These are phyloP conservation scores for Bacillus rossius DNA, from an alignment of 1,140 invertebrate genomes.

Conservation along the genomic window DNA sequence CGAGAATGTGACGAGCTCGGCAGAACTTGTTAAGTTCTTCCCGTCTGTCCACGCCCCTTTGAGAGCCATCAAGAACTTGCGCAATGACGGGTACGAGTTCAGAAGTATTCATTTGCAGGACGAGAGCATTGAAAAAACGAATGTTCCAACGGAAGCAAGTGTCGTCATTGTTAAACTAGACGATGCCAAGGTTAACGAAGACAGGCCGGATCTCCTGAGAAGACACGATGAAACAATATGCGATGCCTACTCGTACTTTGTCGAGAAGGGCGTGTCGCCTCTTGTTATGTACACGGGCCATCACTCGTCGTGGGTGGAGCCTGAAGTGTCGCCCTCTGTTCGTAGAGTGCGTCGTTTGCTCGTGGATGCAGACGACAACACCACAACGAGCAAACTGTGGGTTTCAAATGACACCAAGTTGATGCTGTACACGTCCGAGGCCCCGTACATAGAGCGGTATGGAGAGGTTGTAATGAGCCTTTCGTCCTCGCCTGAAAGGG, in stretches of 20 bases:
- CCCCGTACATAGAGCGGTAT: too few species aligned
- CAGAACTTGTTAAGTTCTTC: conserved; percentile 22
- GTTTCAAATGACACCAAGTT: too few species aligned
- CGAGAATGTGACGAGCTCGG: conserved; percentile 21
- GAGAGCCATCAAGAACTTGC: conserved; percentile 22
- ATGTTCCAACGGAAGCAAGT: conserved; percentile 6
- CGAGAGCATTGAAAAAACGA: not conserved
- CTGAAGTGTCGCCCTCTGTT: conserved; percentile 7
- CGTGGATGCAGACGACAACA: too few species aligned
- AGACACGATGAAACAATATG: conserved; percentile 27
- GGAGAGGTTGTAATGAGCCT: too few species aligned
- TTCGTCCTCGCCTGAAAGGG: too few species aligned
- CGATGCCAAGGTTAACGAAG: conserved; percentile 27
- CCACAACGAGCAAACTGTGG: too few species aligned
- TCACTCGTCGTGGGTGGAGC: conserved; percentile 29
- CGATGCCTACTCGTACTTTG: conserved; percentile 19
- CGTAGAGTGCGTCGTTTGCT: too few species aligned
- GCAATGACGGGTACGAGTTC: conserved; percentile 18
- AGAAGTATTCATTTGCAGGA: conserved; percentile 12
- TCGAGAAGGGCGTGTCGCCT: conserved; percentile 21
- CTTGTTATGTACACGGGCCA: conserved; percentile 37
- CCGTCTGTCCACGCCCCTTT: conserved; percentile 26
- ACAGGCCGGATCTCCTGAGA: conserved; percentile 29
- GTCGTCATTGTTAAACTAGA: conserved; percentile 34
- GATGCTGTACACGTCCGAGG: too few species aligned